Evolutionary conservation across 1,140 invertebrate species (phyloP), one percentile per base, ranked within the genome.

Genomic region (Drosophila lini): DNA sequence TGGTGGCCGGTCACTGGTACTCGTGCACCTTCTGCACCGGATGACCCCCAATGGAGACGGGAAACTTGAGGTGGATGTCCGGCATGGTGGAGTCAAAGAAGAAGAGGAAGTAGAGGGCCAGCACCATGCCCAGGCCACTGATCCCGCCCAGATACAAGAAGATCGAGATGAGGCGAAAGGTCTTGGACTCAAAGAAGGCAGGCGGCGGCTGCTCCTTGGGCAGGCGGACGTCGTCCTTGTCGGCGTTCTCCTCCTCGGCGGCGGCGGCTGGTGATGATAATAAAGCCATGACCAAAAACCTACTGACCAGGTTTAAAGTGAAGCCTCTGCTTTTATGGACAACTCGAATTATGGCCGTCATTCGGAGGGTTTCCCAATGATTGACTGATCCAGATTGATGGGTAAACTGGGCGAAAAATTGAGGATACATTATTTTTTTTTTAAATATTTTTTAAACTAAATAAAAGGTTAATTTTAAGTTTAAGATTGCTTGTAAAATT

Each of bases 81-180:
- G 91, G 91, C 91, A 92, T 92, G 52, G 75, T 53, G 32, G 91
- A 92, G 58, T 92, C 91, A 15, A 91, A 92, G 62, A 92, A 92
- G 8, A 92, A 42, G 0, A 92, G 68, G 44, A 79, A 92, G 53
- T 92, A 92, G 2, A 92, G 44, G 11, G 91, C 90, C 50, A 92
- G 34, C 5, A 60, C 61, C 80, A 91, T 81, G 63, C 91, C 91
- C 71, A 92, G 47, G 8, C 91, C 80, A 56, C 91, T 92, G 48
- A 92, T 91, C n/a, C 91, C 91, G 25, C 84, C 69, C 59, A 92
- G 15, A 56, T 92, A 92, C 45, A 91, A 42, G 19, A 84, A 70
- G 3, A 92, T 40, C 2, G 91, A 92, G 48, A 92, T 78, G 13
- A 76, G 44, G 3, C 91, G 91, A 57, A 92, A 92, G 9, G 90